A percentile compares a stretch with the other conserved stretches of the same genome.
These are phyloP conservation scores for Gasteruption jaculator DNA, from an alignment of 2,888 invertebrate species.

Conservation along the genomic window DNA sequence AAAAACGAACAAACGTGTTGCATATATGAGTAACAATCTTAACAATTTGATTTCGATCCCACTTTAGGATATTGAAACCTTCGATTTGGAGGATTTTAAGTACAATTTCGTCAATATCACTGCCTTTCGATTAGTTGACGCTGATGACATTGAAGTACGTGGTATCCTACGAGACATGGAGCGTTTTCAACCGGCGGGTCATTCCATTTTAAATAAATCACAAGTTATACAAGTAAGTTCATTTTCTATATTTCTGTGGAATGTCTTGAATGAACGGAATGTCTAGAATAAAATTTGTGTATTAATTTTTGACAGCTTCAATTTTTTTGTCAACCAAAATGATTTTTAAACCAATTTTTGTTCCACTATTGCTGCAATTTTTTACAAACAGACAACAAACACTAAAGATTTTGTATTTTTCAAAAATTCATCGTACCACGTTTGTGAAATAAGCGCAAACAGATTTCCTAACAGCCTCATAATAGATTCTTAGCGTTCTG, in stretches of 20 bases:
- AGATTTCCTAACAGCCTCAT: no score
- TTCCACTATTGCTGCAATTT: no score
- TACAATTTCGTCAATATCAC: constrained; percentile 76
- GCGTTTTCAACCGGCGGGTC: constrained; percentile 58
- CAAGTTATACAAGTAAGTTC: constrained; percentile 54
- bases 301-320: no score
- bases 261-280: no score
- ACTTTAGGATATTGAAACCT: constrained; percentile 60
- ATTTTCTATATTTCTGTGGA: background rate
- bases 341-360: no score
- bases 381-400: no score
- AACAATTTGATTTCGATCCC: constrained; percentile 9
- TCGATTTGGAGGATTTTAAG: constrained; percentile 68
- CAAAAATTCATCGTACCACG: no score
- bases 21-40: background rate
- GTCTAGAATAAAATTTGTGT: no score
- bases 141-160: constrained; percentile 62
- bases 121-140: constrained; percentile 70
- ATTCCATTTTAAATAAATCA: constrained; percentile 52
- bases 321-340: no score
- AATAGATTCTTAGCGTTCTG: no score
- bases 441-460: no score
- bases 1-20: background rate
- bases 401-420: no score
- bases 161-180: constrained; percentile 70